phyloP scores from a whole-genome alignment of 2,888 invertebrate species.

The Apantesis nais region DNA sequence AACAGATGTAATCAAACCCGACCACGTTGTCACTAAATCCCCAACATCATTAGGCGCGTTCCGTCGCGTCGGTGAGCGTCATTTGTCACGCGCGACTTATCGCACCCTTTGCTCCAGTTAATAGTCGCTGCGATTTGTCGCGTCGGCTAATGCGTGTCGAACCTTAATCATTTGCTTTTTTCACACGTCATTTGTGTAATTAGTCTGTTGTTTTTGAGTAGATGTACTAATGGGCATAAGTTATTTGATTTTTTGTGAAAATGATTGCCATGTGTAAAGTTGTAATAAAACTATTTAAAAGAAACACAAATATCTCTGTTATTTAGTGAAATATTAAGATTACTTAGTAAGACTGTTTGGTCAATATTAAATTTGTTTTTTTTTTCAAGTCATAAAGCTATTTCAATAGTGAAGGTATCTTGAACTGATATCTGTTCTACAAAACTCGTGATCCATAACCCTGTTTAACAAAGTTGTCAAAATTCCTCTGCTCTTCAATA shows the following conservation, averaged over 20 bases:
- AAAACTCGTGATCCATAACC: no score
- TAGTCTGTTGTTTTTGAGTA: slow-evolving; percentile 23
- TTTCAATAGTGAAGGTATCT: no score
- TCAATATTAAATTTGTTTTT: no score
- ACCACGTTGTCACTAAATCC: slow-evolving; percentile 44
- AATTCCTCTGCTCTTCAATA: no score
- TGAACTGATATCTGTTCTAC: no score
- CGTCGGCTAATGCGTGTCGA: slow-evolving; percentile 45
- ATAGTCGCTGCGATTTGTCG: slow-evolving; percentile 64
- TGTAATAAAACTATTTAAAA: not conserved
- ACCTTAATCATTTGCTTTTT: slow-evolving; percentile 49
- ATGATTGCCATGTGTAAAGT: not conserved
- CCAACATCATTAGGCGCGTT: slow-evolving; percentile 62
- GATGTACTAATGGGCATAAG: slow-evolving; percentile 15
- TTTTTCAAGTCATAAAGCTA: no score
- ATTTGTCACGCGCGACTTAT: slow-evolving; percentile 71
- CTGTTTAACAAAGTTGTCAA: no score
- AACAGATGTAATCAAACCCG: slow-evolving; percentile 45
- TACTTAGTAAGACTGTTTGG: no score
- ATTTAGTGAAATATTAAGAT: not conserved
- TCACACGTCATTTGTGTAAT: slow-evolving; percentile 34
- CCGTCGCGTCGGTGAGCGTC: slow-evolving; percentile 38
- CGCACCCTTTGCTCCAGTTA: slow-evolving; percentile 61
- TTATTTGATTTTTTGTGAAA: not conserved
- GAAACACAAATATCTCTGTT: no score